phyloP scores from a whole-genome alignment of 2,888 invertebrate species.

The Drosophila tripunctata region DNA sequence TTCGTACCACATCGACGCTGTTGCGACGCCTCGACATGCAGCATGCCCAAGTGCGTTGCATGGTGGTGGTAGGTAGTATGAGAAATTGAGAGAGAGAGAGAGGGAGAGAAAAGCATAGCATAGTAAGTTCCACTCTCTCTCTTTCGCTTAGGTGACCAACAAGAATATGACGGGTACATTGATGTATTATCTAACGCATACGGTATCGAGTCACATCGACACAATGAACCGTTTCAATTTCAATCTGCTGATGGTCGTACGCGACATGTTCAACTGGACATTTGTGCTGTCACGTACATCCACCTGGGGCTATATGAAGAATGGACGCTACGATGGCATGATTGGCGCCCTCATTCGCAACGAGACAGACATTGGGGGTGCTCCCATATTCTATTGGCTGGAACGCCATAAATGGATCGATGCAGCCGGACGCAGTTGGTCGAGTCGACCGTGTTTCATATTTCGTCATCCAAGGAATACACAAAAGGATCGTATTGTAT shows the following conservation, averaged over 20 bases:
- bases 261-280: conserved; percentile 88
- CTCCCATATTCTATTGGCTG: conserved; percentile 87
- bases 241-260: conserved; percentile 86
- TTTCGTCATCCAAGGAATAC: conserved; percentile 88
- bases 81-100: not conserved
- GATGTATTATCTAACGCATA: conserved; percentile 85
- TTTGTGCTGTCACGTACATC: conserved; percentile 82
- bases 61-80: conserved; percentile 85
- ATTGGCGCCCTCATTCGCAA: conserved; percentile 86
- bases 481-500: conserved; percentile 87
- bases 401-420: conserved; percentile 86
- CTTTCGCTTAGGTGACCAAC: conserved; percentile 82
- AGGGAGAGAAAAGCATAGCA: no score
- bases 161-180: conserved; percentile 84
- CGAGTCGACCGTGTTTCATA: conserved; percentile 87
- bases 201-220: conserved; percentile 86
- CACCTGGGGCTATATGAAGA: conserved; percentile 87
- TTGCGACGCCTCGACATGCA: conserved; percentile 85
- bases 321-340: conserved; percentile 88
- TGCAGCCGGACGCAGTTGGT: conserved; percentile 81
- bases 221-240: conserved; percentile 88
- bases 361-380: conserved; percentile 88
- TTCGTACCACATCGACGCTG: conserved; percentile 76
- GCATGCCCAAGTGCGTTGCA: conserved; percentile 86
- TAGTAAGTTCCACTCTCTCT: no score